Evolutionary conservation across 1,140 invertebrate species (phyloP).

Genomic region (Odontomachus brunneus): DNA sequence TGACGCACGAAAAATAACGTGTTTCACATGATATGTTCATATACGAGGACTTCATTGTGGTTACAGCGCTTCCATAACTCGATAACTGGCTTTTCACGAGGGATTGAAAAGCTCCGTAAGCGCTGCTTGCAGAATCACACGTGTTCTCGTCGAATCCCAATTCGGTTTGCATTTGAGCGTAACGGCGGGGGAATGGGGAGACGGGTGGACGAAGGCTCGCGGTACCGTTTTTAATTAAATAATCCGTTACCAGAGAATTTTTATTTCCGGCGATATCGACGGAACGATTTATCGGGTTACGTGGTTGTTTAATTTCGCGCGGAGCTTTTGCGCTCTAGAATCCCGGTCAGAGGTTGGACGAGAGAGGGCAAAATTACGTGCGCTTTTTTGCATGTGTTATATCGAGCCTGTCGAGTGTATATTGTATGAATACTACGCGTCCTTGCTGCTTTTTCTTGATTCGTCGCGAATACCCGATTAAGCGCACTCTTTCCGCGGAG

Average conservation of each 20-base stretch:
- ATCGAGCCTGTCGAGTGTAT: slow-evolving; percentile 28
- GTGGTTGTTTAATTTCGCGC: slow-evolving; percentile 72
- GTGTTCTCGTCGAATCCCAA: slow-evolving; percentile 59
- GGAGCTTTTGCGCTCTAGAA: slow-evolving; percentile 55
- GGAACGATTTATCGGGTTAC: slow-evolving; percentile 73
- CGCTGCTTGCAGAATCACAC: slow-evolving; percentile 62
- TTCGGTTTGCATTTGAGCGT: slow-evolving; percentile 66
- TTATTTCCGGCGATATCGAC: slow-evolving; percentile 71
- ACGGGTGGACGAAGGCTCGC: slow-evolving; percentile 14
- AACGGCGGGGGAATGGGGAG: slow-evolving; percentile 6
- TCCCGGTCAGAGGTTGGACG: slow-evolving; percentile 1
- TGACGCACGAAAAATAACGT: slow-evolving; percentile 26
- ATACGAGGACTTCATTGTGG: slow-evolving; percentile 52
- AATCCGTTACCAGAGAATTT: slow-evolving; percentile 68
- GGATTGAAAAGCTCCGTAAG: slow-evolving; percentile 65
- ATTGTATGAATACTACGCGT: slow-evolving; percentile 30
- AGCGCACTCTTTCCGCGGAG: background rate
- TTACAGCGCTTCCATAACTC: slow-evolving; percentile 56
- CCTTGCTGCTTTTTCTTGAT: slow-evolving; percentile 21
- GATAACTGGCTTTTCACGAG: slow-evolving; percentile 67
- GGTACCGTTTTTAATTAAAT: slow-evolving; percentile 74
- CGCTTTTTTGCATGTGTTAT: slow-evolving; percentile 41
- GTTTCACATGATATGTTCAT: slow-evolving; percentile 42
- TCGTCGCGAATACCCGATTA: background rate
- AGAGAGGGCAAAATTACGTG: slow-evolving; percentile 26